phyloP scores from a whole-genome alignment of 2,113 vertebrate species.

The Hyaena hyaena region DNA sequence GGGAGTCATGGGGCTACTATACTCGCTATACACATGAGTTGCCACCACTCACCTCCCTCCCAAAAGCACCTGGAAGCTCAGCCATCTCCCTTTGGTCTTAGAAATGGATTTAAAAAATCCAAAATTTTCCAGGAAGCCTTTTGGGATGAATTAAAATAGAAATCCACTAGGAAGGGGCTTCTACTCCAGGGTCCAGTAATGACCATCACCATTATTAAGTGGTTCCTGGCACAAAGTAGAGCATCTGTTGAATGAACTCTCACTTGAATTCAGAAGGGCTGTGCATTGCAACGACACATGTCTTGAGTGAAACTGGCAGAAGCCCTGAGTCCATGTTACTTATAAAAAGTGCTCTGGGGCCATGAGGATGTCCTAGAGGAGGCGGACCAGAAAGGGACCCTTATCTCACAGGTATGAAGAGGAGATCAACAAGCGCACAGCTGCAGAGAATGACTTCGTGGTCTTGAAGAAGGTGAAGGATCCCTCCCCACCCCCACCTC shows the following conservation, averaged over 20 bases:
- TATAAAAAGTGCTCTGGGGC: not conserved
- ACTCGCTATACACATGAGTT: not conserved
- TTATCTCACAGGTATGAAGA: slow-evolving; percentile 88
- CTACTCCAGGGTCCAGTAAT: not conserved
- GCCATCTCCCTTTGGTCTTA: not conserved
- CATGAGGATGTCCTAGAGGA: not conserved
- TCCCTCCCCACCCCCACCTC: not conserved
- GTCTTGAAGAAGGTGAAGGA: slow-evolving; percentile 90
- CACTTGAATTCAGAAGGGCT: too few relatives aligned
- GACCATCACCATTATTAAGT: not conserved
- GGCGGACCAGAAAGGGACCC: not conserved
- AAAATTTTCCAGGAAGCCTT: not conserved
- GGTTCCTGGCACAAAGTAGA: not conserved
- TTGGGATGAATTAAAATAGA: not conserved
- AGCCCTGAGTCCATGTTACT: not conserved
- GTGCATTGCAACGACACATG: too few relatives aligned
- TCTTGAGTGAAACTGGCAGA: not conserved
- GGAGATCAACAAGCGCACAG: slow-evolving; percentile 91
- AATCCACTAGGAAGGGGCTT: not conserved
- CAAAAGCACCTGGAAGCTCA: not conserved
- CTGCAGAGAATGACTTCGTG: slow-evolving; percentile 91
- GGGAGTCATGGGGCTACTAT: not conserved
- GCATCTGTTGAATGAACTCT: not conserved
- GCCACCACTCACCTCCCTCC: not conserved
- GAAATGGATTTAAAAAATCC: not conserved